These are phyloP conservation scores for Ctenopoma kingsleyae DNA, from an alignment of 2,797 vertebrate genomes.

Conservation along the genomic window DNA sequence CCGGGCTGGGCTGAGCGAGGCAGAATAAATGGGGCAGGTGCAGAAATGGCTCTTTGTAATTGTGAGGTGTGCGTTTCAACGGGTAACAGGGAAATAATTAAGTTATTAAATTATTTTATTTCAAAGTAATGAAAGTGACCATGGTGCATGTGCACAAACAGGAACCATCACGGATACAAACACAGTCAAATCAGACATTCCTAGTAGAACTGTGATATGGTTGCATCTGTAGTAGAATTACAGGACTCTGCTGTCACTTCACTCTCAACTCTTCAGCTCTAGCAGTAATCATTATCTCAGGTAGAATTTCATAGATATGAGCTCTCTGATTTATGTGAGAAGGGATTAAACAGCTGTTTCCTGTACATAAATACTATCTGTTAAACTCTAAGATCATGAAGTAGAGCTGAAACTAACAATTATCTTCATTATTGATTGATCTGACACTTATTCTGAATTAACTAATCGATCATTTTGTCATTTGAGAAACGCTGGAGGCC, in stretches of 20 bases:
- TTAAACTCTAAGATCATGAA: background rate
- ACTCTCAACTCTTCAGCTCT: conserved; percentile 17
- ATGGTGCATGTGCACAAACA: conserved; percentile 34
- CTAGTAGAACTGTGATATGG: background rate
- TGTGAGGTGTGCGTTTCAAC: conserved; percentile 27
- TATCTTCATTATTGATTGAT: background rate
- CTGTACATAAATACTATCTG: background rate
- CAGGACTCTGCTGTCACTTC: conserved; percentile 13
- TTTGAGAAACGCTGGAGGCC: background rate
- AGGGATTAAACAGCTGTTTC: background rate
- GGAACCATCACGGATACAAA: conserved; percentile 4
- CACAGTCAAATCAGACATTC: conserved; percentile 11
- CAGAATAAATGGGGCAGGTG: conserved; percentile 48
- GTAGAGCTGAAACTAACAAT: background rate
- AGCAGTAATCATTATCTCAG: conserved; percentile 12
- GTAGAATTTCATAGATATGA: background rate
- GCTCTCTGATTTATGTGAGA: background rate
- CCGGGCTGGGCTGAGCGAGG: conserved; percentile 47
- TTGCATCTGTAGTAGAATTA: background rate
- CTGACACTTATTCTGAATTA: background rate
- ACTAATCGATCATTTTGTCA: background rate
- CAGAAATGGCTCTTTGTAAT: conserved; percentile 54
- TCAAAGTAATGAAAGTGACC: conserved; percentile 44
- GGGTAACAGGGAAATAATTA: conserved; percentile 37
- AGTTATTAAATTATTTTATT: conserved; percentile 49